Evolutionary conservation across 2,888 invertebrate species (phyloP).

Genomic region (Strigamia transsilvanica): DNA sequence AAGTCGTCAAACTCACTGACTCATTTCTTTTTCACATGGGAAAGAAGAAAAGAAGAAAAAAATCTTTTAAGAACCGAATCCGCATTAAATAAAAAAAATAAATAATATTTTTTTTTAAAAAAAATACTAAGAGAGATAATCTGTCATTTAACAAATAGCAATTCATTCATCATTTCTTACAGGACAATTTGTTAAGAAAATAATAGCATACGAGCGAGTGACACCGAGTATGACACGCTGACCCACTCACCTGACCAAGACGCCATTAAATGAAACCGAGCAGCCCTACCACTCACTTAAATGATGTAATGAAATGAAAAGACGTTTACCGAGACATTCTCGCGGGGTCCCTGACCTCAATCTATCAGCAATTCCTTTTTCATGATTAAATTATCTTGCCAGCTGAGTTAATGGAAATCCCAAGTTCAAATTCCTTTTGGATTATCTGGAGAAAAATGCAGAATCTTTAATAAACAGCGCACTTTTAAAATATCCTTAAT

Average conservation of each 20-base stretch:
- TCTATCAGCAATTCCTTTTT: slow-evolving; percentile 38
- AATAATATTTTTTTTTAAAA: too few species aligned
- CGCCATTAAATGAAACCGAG: slow-evolving; percentile 18
- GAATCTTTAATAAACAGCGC: not conserved
- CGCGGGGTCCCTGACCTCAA: slow-evolving; percentile 34
- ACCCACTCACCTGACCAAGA: slow-evolving; percentile 15
- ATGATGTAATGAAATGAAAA: slow-evolving; percentile 38
- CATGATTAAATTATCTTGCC: slow-evolving; percentile 33
- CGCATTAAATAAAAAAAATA: not conserved
- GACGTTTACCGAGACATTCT: slow-evolving; percentile 30
- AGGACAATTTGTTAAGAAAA: not conserved
- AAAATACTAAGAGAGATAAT: not conserved
- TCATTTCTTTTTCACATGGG: slow-evolving; percentile 30
- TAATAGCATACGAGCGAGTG: not conserved
- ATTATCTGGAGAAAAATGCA: slow-evolving; percentile 7
- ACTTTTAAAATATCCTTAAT: not conserved
- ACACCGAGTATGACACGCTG: slow-evolving; percentile 6
- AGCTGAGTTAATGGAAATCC: slow-evolving; percentile 26
- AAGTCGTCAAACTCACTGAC: slow-evolving; percentile 35
- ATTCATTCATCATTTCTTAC: not conserved
- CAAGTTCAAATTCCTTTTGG: slow-evolving; percentile 18
- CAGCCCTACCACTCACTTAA: slow-evolving; percentile 23
- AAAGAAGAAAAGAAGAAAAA: slow-evolving; percentile 11
- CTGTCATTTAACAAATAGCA: not conserved
- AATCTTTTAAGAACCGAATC: not conserved